Evolutionary conservation across 1,140 invertebrate species (phyloP), one percentile per base, ranked within the genome.

Genomic region (Theocolax elegans): DNA sequence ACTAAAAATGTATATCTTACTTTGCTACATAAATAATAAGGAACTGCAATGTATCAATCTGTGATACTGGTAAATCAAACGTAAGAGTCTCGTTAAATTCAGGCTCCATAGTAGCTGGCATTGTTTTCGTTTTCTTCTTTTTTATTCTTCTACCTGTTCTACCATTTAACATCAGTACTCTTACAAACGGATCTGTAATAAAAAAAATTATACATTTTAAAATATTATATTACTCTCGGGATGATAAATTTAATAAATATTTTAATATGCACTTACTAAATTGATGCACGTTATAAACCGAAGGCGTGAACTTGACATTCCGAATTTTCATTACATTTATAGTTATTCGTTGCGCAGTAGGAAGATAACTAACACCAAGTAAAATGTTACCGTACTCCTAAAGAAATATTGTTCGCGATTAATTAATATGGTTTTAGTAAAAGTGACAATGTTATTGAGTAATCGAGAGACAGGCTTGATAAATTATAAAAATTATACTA

Each of bases 201-300:
- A n/a, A n/a, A n/a, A n/a, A n/a, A n/a, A n/a, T n/a, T n/a, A n/a
- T n/a, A n/a, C n/a, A n/a, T n/a, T n/a, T n/a, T n/a, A n/a, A n/a
- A n/a, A n/a, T n/a, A n/a, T n/a, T n/a, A n/a, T n/a, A n/a, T n/a
- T n/a, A n/a, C n/a, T n/a, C n/a, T n/a, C n/a, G n/a, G n/a, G n/a
- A n/a, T n/a, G n/a, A n/a, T n/a, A n/a, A n/a, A n/a, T n/a, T n/a
- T n/a, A n/a, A n/a, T n/a, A n/a, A n/a, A n/a, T n/a, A n/a, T n/a
- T n/a, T n/a, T n/a, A n/a, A n/a, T n/a, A n/a, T n/a, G n/a, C n/a
- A 62, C 87, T 86, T 77, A 88, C 87, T 83, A 73, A 88, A 88
- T 23, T 81, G 60, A 15, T 81, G 79, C 38, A 85, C 48, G 72
- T 73, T 80, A 17, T 79, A 60, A 40, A 83, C 77, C 38, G 79